phyloP scores from a whole-genome alignment of 2,888 invertebrate genomes.

The Lysandra bellargus region DNA sequence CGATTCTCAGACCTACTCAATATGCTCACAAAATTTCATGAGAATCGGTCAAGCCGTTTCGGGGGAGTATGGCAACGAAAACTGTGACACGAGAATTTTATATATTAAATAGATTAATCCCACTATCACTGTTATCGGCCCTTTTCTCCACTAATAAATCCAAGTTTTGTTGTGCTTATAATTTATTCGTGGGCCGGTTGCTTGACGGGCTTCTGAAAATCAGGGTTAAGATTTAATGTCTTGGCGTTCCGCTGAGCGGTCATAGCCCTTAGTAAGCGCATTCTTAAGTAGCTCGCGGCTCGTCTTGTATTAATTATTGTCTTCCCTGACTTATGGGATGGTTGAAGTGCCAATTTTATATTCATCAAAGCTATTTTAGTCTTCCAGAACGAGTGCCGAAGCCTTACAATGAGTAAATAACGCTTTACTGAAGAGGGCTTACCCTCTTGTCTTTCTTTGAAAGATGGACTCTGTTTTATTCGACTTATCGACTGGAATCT shows the following conservation, averaged over 20 bases:
- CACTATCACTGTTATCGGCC: neutral
- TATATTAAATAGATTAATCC: neutral
- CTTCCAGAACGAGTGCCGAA: neutral
- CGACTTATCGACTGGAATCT: neutral
- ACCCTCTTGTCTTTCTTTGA: neutral
- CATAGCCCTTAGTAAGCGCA: slow-evolving; percentile 22
- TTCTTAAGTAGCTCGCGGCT: slow-evolving; percentile 14
- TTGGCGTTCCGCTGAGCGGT: slow-evolving; percentile 22
- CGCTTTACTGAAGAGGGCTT: neutral
- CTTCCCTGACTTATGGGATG: slow-evolving; percentile 9
- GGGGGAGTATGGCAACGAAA: too few species aligned
- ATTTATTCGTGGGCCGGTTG: slow-evolving; percentile 11
- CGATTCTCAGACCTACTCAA: too few species aligned
- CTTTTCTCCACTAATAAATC: neutral
- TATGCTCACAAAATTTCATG: too few species aligned
- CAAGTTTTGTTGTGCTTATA: slow-evolving; percentile 18
- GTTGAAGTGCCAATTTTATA: slow-evolving; percentile 21
- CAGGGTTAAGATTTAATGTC: slow-evolving; percentile 28
- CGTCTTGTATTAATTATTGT: slow-evolving; percentile 23
- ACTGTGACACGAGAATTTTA: too few species aligned
- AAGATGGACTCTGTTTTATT: too few species aligned
- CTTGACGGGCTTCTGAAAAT: slow-evolving; percentile 18
- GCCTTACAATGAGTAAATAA: neutral
- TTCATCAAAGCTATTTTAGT: slow-evolving; percentile 11
- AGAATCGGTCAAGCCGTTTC: too few species aligned